Conservation (phyloP, 2,888 invertebrate species). For the Lasioglossum malachurum region DNA sequence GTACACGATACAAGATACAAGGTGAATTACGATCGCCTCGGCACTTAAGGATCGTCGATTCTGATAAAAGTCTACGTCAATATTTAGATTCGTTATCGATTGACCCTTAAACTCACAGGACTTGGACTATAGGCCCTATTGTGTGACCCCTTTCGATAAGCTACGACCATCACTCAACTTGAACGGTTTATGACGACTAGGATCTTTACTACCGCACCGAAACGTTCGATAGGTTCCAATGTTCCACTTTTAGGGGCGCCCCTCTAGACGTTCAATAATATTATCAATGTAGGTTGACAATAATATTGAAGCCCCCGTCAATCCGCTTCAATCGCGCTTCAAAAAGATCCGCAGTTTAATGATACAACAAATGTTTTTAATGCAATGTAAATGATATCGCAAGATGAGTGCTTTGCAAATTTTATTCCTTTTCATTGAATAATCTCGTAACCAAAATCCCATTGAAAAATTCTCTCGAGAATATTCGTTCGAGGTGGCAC, state of each 20-base stretch:
- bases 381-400: too few relatives aligned
- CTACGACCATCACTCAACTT: not conserved
- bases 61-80: constrained; percentile 54
- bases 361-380: too few relatives aligned
- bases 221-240: not conserved
- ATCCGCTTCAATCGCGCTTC: too few relatives aligned
- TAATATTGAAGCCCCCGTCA: too few relatives aligned
- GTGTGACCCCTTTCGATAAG: not conserved
- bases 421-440: too few relatives aligned
- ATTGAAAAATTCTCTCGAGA: not conserved
- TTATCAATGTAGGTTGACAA: too few relatives aligned
- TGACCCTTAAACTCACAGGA: constrained; percentile 59
- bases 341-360: too few relatives aligned
- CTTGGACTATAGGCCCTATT: not conserved
- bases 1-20: constrained; percentile 32
- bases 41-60: constrained; percentile 35
- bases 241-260: not conserved
- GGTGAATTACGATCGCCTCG: constrained; percentile 43
- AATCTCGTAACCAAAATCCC: not conserved
- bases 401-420: too few relatives aligned
- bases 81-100: constrained; percentile 66
- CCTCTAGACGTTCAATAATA: too few relatives aligned
- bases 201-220: not conserved
- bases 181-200: not conserved
- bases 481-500: not conserved